Evolutionary conservation across 1,140 invertebrate species (phyloP).

Genomic region (Sitophilus oryzae): DNA sequence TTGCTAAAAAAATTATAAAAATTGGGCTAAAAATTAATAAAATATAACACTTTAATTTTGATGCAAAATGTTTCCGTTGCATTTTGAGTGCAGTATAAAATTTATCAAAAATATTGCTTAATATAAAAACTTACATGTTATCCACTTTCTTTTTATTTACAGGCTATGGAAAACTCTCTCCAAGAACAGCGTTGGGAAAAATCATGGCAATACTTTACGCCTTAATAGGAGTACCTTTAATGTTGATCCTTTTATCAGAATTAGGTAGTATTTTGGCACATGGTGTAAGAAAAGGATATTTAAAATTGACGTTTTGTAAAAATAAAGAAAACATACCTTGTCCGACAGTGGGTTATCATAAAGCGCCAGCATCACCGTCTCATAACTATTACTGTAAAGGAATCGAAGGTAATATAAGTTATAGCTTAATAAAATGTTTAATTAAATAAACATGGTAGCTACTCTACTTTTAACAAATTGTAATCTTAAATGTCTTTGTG

Average conservation of each 20-base stretch:
- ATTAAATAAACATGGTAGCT: too few relatives aligned
- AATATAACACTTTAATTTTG: too few relatives aligned
- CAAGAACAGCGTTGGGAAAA: slow-evolving; percentile 70
- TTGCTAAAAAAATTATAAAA: too few relatives aligned
- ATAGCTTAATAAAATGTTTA: background rate
- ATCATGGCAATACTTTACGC: slow-evolving; percentile 84
- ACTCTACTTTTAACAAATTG: too few relatives aligned
- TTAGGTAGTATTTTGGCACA: slow-evolving; percentile 74
- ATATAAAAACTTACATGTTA: too few relatives aligned
- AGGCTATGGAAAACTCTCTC: slow-evolving; percentile 76
- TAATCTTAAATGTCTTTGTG: too few relatives aligned
- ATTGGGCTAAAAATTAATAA: too few relatives aligned
- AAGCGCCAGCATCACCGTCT: slow-evolving; percentile 40
- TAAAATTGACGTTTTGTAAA: slow-evolving; percentile 56
- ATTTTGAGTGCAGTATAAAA: too few relatives aligned
- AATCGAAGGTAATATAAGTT: slow-evolving; percentile 32
- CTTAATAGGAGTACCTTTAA: slow-evolving; percentile 74
- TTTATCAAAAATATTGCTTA: too few relatives aligned
- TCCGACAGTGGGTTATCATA: slow-evolving; percentile 38
- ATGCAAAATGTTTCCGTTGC: too few relatives aligned
- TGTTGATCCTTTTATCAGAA: slow-evolving; percentile 80
- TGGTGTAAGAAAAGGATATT: slow-evolving; percentile 64
- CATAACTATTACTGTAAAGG: slow-evolving; percentile 33
- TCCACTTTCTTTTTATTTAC: too few relatives aligned
- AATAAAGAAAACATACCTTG: slow-evolving; percentile 24